Conservation (phyloP, 2,797 vertebrate genomes). For the Sternarchorhynchus goeldii region DNA sequence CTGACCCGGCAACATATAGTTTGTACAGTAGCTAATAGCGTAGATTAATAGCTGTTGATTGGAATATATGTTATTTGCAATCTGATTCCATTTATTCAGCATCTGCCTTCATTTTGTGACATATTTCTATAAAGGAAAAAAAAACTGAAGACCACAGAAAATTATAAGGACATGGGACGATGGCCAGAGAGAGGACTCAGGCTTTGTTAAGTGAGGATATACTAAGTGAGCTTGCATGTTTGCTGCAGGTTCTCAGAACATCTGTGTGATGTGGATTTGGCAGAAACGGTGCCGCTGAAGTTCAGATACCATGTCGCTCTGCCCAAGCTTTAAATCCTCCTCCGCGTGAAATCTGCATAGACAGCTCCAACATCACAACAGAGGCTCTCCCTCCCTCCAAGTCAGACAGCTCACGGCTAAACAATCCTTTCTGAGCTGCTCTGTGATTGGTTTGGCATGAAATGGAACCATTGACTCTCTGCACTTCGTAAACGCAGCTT, state of each 20-base stretch:
- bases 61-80: neutral
- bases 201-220: neutral
- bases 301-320: slow-evolving; percentile 35
- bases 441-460: slow-evolving; percentile 39
- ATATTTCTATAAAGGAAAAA: neutral
- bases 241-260: slow-evolving; percentile 8
- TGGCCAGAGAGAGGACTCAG: slow-evolving; percentile 12
- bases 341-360: slow-evolving; percentile 41
- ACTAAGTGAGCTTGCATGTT: slow-evolving; percentile 16
- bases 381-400: slow-evolving; percentile 21
- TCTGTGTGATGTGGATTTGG: slow-evolving; percentile 56
- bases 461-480: neutral
- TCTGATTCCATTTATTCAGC: neutral
- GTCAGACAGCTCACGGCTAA: slow-evolving; percentile 35
- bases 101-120: neutral
- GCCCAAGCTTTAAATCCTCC: slow-evolving; percentile 42
- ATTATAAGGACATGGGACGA: neutral
- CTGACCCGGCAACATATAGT: neutral
- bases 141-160: neutral
- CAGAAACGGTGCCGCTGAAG: slow-evolving; percentile 5
- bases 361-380: slow-evolving; percentile 46
- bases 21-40: no score
- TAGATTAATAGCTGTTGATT: no score
- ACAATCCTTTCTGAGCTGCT: slow-evolving; percentile 36
- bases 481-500: neutral